Evolutionary conservation across 2,888 invertebrate species (phyloP).

Genomic region (Stenurella melanura): DNA sequence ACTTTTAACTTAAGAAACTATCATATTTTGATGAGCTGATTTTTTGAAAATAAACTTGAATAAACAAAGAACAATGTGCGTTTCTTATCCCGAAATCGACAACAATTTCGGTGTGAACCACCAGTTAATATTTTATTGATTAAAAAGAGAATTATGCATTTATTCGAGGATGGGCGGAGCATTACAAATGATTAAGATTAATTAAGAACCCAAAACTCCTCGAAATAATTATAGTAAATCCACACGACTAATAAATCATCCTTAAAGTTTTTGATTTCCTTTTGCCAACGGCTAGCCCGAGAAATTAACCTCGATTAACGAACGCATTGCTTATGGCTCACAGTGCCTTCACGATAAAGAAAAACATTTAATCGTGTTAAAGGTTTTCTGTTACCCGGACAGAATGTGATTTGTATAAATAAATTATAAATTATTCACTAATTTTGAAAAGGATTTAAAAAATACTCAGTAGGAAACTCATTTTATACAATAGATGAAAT

Average conservation of each 20-base stretch:
- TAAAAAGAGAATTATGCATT: neutral
- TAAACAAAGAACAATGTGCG: too few species aligned
- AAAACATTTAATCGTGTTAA: neutral
- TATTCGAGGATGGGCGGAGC: slow-evolving; percentile 6
- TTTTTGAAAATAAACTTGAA: too few species aligned
- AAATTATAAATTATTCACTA: neutral
- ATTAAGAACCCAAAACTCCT: slow-evolving; percentile 13
- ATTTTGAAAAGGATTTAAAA: too few species aligned
- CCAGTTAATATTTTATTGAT: neutral
- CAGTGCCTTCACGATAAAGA: neutral
- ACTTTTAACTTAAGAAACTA: too few species aligned
- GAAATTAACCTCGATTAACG: slow-evolving; percentile 3
- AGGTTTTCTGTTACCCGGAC: too few species aligned
- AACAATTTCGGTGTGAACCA: neutral
- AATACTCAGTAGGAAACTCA: too few species aligned
- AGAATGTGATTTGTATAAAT: neutral
- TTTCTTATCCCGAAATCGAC: neutral
- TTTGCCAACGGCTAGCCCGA: slow-evolving; percentile 8
- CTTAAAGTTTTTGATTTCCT: slow-evolving; percentile 1
- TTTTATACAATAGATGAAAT: too few species aligned
- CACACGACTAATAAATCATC: slow-evolving; percentile 19
- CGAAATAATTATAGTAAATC: slow-evolving; percentile 24
- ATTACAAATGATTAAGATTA: slow-evolving; percentile 5
- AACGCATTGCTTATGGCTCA: neutral
- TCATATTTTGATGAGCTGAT: too few species aligned